These are phyloP conservation scores for Pandion haliaetus DNA, from an alignment of 2,113 vertebrate species.

Conservation along the genomic window DNA sequence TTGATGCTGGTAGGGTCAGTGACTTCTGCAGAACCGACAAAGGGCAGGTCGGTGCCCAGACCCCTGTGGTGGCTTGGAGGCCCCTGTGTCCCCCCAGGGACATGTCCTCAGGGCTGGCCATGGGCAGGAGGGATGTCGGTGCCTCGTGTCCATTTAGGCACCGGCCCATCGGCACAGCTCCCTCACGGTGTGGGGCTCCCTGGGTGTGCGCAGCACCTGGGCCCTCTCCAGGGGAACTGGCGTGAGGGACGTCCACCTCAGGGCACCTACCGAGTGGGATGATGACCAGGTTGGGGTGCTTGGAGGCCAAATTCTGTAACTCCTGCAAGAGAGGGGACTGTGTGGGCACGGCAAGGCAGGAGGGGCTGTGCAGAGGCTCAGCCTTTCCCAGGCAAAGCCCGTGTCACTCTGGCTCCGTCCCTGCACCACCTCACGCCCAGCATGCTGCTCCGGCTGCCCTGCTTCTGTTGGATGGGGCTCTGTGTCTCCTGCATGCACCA, in stretches of 20 bases:
- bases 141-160: rapidly evolving
- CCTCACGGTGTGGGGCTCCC: neutral
- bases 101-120: neutral
- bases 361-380: neutral
- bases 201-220: neutral
- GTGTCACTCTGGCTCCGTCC: rapidly evolving
- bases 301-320: neutral
- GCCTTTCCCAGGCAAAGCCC: neutral
- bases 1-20: neutral
- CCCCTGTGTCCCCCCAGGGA: neutral
- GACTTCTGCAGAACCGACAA: neutral
- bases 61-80: neutral
- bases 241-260: neutral
- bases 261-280: neutral
- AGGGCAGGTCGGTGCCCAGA: rapidly evolving
- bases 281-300: neutral
- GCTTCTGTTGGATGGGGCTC: rapidly evolving
- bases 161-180: rapidly evolving
- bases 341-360: rapidly evolving
- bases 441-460: neutral
- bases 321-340: neutral
- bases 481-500: rapidly evolving
- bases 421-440: rapidly evolving
- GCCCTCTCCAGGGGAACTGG: rapidly evolving
- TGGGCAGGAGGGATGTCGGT: neutral